Conservation (phyloP, 2,888 invertebrate species). For the Platycheirus albimanus region DNA sequence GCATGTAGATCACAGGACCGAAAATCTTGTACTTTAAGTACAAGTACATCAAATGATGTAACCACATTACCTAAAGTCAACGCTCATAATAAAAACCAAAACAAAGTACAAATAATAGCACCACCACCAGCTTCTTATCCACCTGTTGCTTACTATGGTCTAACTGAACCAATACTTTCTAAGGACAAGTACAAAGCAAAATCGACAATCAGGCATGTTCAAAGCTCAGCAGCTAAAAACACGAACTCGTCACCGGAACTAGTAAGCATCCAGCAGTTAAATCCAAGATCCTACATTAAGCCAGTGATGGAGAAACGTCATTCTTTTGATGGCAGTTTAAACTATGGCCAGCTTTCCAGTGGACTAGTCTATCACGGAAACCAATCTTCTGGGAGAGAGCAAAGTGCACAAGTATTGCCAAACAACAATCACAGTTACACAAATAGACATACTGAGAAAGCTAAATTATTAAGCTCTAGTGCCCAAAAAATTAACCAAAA, state of each 20-base stretch:
- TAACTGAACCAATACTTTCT: slow-evolving; percentile 32
- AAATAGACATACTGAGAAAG: slow-evolving; percentile 21
- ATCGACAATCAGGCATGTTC: slow-evolving; percentile 11
- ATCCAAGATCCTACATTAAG: slow-evolving; percentile 14
- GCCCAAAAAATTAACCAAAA: slow-evolving; percentile 29
- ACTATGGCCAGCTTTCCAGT: slow-evolving; percentile 5
- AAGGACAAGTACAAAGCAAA: slow-evolving; percentile 22
- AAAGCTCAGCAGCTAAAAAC: slow-evolving; percentile 23
- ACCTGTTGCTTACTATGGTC: slow-evolving; percentile 4
- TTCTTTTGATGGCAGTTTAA: slow-evolving; percentile 76
- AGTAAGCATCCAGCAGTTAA: slow-evolving; percentile 18
- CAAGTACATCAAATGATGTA: slow-evolving; percentile 1
- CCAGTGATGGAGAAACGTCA: slow-evolving; percentile 75
- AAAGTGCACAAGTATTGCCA: slow-evolving; percentile 1
- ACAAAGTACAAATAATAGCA: slow-evolving; percentile 44
- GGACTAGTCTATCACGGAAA: not conserved
- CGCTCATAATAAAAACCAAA: slow-evolving; percentile 27
- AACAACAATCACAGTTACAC: slow-evolving; percentile 31
- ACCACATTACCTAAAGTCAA: slow-evolving; percentile 82
- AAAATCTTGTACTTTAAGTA: slow-evolving; percentile 29
- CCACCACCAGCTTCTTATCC: slow-evolving; percentile 8
- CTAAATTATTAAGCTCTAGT: not conserved
- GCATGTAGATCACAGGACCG: slow-evolving; percentile 46
- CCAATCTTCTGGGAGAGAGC: slow-evolving; percentile 23
- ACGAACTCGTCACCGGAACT: slow-evolving; percentile 49